Base-by-base conservation (phyloP, 2,888 invertebrate genomes). In the Oscheius sp. region DNA sequence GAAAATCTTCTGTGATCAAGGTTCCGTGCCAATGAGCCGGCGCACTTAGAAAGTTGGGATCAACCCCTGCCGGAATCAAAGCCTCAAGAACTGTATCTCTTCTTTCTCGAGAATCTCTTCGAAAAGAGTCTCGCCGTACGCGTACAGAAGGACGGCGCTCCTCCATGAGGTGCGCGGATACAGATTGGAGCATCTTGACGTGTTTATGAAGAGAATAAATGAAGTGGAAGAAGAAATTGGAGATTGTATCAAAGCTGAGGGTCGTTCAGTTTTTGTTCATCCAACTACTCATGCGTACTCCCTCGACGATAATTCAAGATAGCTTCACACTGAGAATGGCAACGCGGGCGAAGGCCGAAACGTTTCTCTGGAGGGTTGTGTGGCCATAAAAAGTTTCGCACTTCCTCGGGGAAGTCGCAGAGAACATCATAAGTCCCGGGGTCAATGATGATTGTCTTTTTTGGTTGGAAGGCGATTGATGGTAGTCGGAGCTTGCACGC, bases 121-220 rank as follows among this genome's bases (percentile, higher is more conserved):
- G 25, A n/a, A 31, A 10, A 17, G 50, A 37, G 3, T 39, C 45
- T 3, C 63, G 52, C 37, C 50, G 23, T n/a, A 65, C 37, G 20
- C 64, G 15, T 15, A 42, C 17, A 8, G 76, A 77, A 17, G 75
- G 70, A 15, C 77, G 71, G 17, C 75, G 76, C 57, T 81, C 79
- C 50, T 78, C 80, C 79, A 79, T 79, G 39, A 80, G 67, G 65
- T 81, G 81, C 8, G 75, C 80, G 45, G 74, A 75, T 55, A 81
- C 77, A 10, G 81, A 81, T 72, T 81, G 81, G 65, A 81, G 73
- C 81, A 81, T 81, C n/a, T 5, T 25, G 15, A 10, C 10, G n/a
- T 17, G 63, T 15, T 12, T 6, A 48, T 8, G 33, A 1, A 10
- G 31, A 15, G 23, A 29, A 46, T 17, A 23, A 42, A 33, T 42